phyloP scores from a whole-genome alignment of 2,797 vertebrate species.

The Paguma larvata region DNA sequence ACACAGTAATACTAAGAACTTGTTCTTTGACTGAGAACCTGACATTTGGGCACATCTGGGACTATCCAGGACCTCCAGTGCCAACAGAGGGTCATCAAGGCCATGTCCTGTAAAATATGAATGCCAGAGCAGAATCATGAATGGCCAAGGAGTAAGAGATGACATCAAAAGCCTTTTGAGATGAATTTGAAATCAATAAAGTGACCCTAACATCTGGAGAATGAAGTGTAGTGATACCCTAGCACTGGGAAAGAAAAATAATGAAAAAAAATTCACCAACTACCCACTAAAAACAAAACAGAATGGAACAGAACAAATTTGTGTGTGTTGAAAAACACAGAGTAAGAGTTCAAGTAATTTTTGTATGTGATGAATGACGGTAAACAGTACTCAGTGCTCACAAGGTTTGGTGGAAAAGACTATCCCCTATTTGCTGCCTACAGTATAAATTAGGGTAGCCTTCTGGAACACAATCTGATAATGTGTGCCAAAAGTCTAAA shows the following conservation, averaged over 20 bases:
- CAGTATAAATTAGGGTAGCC: background rate
- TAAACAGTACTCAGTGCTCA: background rate
- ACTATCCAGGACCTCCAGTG: background rate
- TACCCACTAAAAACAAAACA: background rate
- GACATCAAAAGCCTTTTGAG: background rate
- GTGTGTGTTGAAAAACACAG: background rate
- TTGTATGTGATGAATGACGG: background rate
- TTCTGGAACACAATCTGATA: background rate
- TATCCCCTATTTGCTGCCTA: background rate
- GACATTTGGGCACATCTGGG: background rate
- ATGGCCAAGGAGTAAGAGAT: background rate
- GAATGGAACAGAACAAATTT: background rate
- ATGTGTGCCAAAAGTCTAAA: background rate
- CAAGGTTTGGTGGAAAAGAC: background rate
- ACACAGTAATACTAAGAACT: background rate
- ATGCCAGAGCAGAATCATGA: background rate
- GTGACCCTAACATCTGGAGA: background rate
- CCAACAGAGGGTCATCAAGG: background rate
- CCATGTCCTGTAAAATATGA: background rate
- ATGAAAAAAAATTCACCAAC: background rate
- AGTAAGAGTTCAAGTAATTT: background rate
- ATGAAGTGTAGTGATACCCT: background rate
- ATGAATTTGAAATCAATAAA: constrained; percentile 35
- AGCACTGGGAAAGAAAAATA: background rate
- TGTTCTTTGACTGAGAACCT: background rate